Conservation (phyloP, 2,797 vertebrate genomes). For the Leptoclinus maculatus region DNA sequence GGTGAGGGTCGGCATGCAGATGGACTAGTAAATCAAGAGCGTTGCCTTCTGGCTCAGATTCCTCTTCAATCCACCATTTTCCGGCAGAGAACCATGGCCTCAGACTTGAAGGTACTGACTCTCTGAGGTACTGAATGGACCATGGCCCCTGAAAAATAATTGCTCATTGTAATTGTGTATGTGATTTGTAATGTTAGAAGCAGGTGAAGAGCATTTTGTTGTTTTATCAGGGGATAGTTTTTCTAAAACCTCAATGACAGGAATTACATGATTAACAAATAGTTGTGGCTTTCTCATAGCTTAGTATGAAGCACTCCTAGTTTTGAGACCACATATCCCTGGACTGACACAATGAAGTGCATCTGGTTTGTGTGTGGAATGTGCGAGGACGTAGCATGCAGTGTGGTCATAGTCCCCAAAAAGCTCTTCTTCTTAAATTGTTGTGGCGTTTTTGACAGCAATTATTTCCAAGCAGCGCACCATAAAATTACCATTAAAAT, state of each 20-base stretch:
- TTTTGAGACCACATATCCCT: neutral
- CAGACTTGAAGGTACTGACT: neutral
- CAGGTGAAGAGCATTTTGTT: neutral
- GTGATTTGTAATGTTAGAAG: neutral
- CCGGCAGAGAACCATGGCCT: neutral
- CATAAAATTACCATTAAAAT: conserved; percentile 75
- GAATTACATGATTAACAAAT: conserved; percentile 17
- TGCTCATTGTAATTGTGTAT: neutral
- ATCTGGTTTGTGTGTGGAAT: neutral
- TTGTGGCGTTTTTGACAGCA: conserved; percentile 74
- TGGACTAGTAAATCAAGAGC: neutral
- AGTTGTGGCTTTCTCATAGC: neutral
- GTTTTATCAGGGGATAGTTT: neutral
- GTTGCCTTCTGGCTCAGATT: neutral
- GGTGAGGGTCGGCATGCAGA: neutral
- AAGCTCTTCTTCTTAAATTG: conserved; percentile 56
- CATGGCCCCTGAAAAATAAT: neutral
- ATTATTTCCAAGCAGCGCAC: conserved; percentile 74
- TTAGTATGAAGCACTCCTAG: neutral
- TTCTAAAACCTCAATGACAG: neutral
- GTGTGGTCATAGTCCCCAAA: conserved; percentile 34
- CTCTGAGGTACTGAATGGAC: neutral
- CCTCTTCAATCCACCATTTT: neutral
- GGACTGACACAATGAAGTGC: neutral
- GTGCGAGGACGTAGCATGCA: neutral